Evolutionary conservation across 2,113 vertebrate species (phyloP).

Genomic region (Apus apus): DNA sequence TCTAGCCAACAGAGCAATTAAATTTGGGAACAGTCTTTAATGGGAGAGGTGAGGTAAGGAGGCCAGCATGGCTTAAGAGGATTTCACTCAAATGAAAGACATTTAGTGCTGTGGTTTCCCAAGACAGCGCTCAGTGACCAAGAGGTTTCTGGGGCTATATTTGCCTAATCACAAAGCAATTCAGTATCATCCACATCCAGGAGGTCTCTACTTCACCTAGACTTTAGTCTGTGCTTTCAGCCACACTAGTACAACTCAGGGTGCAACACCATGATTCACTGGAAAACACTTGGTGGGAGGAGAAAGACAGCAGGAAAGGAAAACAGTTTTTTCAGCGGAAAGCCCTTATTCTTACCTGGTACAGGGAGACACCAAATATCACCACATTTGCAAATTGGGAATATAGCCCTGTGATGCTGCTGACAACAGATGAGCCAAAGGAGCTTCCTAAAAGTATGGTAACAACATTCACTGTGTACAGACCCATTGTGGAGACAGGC

Average conservation of each 20-base stretch:
- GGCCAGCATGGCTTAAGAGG: background rate
- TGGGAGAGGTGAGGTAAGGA: background rate
- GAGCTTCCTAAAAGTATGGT: background rate
- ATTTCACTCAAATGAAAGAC: slow-evolving; percentile 7
- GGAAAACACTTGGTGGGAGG: background rate
- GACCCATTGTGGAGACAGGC: background rate
- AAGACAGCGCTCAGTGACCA: background rate
- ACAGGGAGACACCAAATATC: background rate
- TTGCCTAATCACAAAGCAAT: background rate
- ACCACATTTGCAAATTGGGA: background rate
- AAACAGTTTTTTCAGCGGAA: background rate
- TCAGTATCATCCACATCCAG: background rate
- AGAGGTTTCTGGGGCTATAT: background rate
- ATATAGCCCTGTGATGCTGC: background rate
- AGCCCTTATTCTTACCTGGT: background rate
- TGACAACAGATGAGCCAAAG: background rate
- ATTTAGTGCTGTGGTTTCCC: background rate
- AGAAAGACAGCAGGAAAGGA: background rate
- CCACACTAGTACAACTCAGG: background rate
- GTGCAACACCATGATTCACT: background rate
- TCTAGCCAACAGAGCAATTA: background rate
- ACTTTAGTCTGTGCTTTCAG: background rate
- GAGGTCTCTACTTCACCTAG: background rate
- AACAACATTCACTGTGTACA: background rate
- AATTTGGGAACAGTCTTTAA: background rate